Conservation (phyloP, 1,140 invertebrate species). For the Drosophila erecta region DNA sequence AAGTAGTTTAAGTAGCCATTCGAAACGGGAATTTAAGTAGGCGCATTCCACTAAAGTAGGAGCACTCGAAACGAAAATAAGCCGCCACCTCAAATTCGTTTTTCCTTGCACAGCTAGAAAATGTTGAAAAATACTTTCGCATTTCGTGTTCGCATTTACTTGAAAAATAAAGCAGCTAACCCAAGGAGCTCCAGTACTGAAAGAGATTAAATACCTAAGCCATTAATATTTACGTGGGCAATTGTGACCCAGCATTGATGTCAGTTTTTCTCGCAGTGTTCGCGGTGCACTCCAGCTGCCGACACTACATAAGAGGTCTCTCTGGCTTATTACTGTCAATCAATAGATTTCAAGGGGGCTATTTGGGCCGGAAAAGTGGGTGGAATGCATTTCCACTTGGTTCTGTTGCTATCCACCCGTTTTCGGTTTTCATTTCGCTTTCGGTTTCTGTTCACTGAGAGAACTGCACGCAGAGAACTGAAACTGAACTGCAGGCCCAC, state of each 20-base stretch:
- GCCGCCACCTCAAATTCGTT: background rate
- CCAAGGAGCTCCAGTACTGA: too few species aligned
- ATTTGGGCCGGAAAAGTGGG: constrained; percentile 1
- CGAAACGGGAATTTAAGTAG: constrained; percentile 68
- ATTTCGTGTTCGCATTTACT: too few species aligned
- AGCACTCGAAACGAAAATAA: constrained; percentile 1
- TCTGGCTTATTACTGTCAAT: constrained; percentile 43
- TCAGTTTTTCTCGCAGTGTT: too few species aligned
- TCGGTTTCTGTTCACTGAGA: constrained; percentile 30
- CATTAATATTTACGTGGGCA: too few species aligned
- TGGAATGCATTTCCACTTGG: constrained; percentile 34
- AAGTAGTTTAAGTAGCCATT: constrained; percentile 78
- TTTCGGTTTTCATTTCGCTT: background rate
- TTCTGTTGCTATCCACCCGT: background rate
- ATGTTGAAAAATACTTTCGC: too few species aligned
- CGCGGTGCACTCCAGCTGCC: constrained; percentile 27
- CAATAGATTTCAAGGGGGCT: background rate
- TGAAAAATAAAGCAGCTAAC: too few species aligned
- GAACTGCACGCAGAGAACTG: constrained; percentile 24
- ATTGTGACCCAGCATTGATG: too few species aligned
- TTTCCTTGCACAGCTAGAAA: background rate
- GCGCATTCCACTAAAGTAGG: constrained; percentile 50
- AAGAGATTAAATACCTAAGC: too few species aligned
- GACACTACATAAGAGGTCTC: constrained; percentile 15
- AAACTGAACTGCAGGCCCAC: constrained; percentile 38